phyloP scores from a whole-genome alignment of 1,140 invertebrate genomes.

The Polypedilum vanderplanki region DNA sequence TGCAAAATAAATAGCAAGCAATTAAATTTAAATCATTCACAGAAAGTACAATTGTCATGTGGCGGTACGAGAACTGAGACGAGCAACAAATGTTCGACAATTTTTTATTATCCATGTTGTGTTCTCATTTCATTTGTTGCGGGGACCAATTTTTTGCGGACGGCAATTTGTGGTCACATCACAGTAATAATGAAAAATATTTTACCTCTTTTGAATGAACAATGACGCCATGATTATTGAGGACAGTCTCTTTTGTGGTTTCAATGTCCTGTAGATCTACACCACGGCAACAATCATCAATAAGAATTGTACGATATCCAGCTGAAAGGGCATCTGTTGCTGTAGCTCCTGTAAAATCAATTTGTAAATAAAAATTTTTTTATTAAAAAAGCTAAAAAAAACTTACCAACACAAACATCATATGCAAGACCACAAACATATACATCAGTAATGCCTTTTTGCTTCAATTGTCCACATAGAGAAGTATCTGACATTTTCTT shows the following conservation, averaged over 20 bases:
- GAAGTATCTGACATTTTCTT: slow-evolving; percentile 82
- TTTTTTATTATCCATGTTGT: not conserved
- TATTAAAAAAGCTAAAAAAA: not conserved
- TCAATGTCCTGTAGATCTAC: slow-evolving; percentile 79
- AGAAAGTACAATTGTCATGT: not conserved
- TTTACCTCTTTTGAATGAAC: slow-evolving; percentile 59
- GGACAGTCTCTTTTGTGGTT: slow-evolving; percentile 67
- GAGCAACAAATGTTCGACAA: not conserved
- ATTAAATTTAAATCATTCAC: slow-evolving; percentile 5
- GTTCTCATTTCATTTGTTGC: not conserved
- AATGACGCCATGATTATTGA: slow-evolving; percentile 67
- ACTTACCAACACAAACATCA: slow-evolving; percentile 89
- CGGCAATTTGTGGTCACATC: not conserved
- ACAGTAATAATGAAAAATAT: slow-evolving; percentile 8
- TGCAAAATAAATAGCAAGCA: not conserved
- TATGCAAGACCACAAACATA: slow-evolving; percentile 93
- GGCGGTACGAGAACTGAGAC: not conserved
- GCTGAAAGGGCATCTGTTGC: slow-evolving; percentile 77
- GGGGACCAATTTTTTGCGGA: not conserved
- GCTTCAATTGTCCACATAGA: slow-evolving; percentile 69
- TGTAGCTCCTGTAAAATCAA: slow-evolving; percentile 61
- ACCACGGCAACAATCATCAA: slow-evolving; percentile 87
- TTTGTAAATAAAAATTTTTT: not conserved
- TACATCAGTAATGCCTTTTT: slow-evolving; percentile 80
- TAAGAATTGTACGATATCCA: slow-evolving; percentile 80